Evolutionary conservation across 2,113 vertebrate species (phyloP).

Genomic region (Eclectus roratus): DNA sequence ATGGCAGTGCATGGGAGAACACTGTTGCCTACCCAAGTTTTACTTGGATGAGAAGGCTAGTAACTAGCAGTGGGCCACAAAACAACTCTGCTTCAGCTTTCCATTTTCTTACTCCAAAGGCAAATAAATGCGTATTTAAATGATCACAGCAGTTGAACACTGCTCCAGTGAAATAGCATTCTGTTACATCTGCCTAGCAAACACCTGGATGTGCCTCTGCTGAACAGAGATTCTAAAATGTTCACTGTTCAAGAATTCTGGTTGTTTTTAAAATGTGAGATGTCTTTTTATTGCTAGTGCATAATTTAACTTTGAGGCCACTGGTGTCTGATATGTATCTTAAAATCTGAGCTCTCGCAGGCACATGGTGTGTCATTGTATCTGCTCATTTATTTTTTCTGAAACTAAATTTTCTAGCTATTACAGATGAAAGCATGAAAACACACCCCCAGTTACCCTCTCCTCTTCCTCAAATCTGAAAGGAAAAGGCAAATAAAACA

Average conservation of each 20-base stretch:
- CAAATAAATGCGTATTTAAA: constrained; percentile 21
- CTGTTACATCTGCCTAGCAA: background rate
- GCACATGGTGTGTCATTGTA: background rate
- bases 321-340: constrained; percentile 10
- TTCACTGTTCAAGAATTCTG: constrained; percentile 6
- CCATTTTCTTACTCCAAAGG: background rate
- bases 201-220: background rate
- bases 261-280: background rate
- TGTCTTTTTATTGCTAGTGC: background rate
- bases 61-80: background rate
- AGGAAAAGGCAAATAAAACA: background rate
- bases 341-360: background rate
- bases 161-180: background rate
- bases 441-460: background rate
- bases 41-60: background rate
- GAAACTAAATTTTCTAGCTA: background rate
- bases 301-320: constrained; percentile 28
- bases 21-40: background rate
- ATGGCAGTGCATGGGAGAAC: background rate
- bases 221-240: background rate
- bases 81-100: background rate
- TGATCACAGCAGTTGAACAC: background rate
- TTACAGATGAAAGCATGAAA: background rate
- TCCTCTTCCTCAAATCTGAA: background rate
- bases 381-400: constrained; percentile 21